Base-by-base conservation (phyloP, 2,113 vertebrate species). In the Ramphastos sulfuratus region DNA sequence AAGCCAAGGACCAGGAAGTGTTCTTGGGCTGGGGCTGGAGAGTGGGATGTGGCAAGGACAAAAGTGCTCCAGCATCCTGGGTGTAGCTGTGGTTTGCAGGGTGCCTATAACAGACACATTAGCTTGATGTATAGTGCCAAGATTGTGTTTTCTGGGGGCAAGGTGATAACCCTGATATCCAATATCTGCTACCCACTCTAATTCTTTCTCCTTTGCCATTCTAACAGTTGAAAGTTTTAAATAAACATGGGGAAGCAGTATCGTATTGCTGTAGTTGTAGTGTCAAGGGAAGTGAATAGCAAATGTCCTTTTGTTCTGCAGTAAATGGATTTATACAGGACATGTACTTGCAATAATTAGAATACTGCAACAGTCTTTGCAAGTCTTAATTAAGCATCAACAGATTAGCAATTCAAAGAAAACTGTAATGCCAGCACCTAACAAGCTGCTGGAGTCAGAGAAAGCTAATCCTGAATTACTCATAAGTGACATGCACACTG, bases 351-450 rank as follows among this genome's bases (percentile, higher is more conserved):
- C 44, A 23, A 15, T 88, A 92, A 81, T 86, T 88, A 75, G 76
- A 93, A 69, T 65, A 86, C 81, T 92, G 80, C 58, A 94, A 65
- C 69, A 88, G 73, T 33, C 48, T 77, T 93, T 60, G 30, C 28
- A 75, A 81, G 56, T 74, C 80, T 90, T 94, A 94, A 95, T 96
- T 93, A 94, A 42, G 54, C 31, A 44, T 56, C 61, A 65, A 61
- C 58, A 94, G 73, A 89, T 95, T 78, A 94, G 44, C 83, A 78
- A 30, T 66, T 90, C 61, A 78, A 74, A 84, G 56, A 35, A 85
- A 94, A 78, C 61, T 82, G 67, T 93, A 93, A 79, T 79, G 80
- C 81, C 74, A 84, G 58, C 70, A 82, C 50, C 65, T 78, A 81
- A 86, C 54, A 37, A 93, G 70, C 65, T 86, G 28, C 54, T 86